phyloP scores from a whole-genome alignment of 92 coral and sea anemone genomes.

The Hydrozoanthus gracilis region DNA sequence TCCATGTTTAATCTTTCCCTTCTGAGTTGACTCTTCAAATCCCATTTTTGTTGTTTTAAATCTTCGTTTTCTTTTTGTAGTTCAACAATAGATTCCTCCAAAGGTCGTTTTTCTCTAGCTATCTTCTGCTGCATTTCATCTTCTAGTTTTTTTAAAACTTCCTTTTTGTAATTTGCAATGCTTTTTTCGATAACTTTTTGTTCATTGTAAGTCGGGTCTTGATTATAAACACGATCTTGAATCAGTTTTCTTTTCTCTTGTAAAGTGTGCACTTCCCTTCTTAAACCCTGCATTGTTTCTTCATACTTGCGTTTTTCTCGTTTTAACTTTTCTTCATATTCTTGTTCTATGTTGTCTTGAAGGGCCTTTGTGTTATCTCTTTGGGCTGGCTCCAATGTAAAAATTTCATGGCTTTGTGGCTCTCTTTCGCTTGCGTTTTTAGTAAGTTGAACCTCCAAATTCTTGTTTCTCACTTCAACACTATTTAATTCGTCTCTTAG shows the following conservation, averaged over 20 bases:
- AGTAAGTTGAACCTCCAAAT: constrained; percentile 56
- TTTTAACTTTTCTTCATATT: constrained; percentile 75
- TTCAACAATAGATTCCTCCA: constrained; percentile 76
- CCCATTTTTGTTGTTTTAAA: constrained; percentile 80
- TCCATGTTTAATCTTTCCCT: constrained; percentile 74
- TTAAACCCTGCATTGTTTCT: constrained; percentile 76
- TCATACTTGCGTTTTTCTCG: constrained; percentile 77
- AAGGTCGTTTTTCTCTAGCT: constrained; percentile 72
- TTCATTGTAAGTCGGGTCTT: constrained; percentile 68
- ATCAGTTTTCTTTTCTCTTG: constrained; percentile 82
- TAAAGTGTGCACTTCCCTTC: constrained; percentile 74
- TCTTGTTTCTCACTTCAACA: constrained; percentile 59
- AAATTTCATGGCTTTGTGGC: not conserved
- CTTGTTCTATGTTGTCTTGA: constrained; percentile 69
- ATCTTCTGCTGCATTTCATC: constrained; percentile 76
- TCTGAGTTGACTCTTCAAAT: constrained; percentile 74
- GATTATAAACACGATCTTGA: constrained; percentile 85
- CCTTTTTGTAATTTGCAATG: constrained; percentile 85
- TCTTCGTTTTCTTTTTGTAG: constrained; percentile 77
- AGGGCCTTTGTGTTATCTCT: constrained; percentile 30
- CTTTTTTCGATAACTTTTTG: constrained; percentile 80
- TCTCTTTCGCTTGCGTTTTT: constrained; percentile 16
- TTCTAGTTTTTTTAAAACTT: constrained; percentile 78
- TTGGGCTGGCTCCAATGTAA: constrained; percentile 42
- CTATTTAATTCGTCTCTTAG: constrained; percentile 63